These are phyloP conservation scores for Phoxinus dragarum DNA, from an alignment of 2,797 vertebrate genomes.

Conservation along the genomic window DNA sequence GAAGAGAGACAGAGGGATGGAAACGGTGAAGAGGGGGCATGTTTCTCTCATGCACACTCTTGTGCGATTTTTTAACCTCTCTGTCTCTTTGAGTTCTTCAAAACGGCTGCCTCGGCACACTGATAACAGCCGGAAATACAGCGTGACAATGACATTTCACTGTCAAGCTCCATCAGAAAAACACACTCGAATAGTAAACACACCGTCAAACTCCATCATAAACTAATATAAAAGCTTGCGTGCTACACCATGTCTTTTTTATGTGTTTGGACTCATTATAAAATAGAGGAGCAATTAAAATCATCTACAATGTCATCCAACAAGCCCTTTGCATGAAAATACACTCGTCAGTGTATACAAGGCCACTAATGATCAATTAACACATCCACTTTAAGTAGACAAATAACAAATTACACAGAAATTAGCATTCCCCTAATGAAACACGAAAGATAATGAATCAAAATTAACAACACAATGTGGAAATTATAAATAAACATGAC, in stretches of 20 bases:
- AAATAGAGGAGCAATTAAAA: constrained; percentile 34
- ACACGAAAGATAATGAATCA: neutral
- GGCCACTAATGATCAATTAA: constrained; percentile 43
- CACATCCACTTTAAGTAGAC: constrained; percentile 28
- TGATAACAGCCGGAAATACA: constrained; percentile 26
- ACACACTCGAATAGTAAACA: neutral
- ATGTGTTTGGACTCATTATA: constrained; percentile 14
- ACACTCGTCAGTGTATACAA: constrained; percentile 5
- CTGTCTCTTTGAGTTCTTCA: constrained; percentile 12
- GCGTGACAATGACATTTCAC: constrained; percentile 34
- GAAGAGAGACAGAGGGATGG: constrained; percentile 1
- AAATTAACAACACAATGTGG: constrained; percentile 1
- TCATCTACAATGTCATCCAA: constrained; percentile 7
- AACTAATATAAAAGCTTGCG: constrained; percentile 18
- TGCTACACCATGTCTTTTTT: constrained; percentile 30
- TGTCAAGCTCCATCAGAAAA: constrained; percentile 27
- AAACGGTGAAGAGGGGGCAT: neutral
- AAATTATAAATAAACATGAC: constrained; percentile 9
- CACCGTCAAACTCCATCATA: neutral
- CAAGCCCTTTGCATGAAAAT: constrained; percentile 16
- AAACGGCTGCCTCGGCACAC: neutral
- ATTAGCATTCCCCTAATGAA: constrained; percentile 19
- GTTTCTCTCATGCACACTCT: constrained; percentile 18
- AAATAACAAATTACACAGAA: constrained; percentile 27
- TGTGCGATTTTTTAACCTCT: neutral